phyloP scores from a whole-genome alignment of 2,888 invertebrate species.

The Protophormia terraenovae region DNA sequence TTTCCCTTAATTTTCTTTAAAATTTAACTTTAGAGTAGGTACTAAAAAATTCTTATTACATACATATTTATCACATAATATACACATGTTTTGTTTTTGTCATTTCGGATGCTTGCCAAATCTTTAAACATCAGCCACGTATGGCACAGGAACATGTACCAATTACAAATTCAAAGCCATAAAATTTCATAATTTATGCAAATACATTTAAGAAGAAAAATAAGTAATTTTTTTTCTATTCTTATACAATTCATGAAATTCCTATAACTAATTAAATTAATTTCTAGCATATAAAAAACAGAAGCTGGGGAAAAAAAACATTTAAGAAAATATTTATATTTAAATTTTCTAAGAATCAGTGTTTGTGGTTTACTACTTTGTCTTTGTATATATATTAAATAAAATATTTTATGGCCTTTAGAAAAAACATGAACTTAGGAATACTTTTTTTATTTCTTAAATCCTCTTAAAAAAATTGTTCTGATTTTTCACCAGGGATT shows the following conservation, averaged over 20 bases:
- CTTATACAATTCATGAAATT: constrained; percentile 10
- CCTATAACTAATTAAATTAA: constrained; percentile 25
- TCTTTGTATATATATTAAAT: background rate
- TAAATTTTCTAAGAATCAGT: constrained; percentile 7
- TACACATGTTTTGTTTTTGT: background rate
- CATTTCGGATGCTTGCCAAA: background rate
- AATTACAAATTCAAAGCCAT: constrained; percentile 29
- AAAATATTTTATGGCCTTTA: constrained; percentile 21
- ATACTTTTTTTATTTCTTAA: background rate
- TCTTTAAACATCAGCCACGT: background rate
- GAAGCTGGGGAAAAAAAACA: background rate
- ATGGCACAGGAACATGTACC: background rate
- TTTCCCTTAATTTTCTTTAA: too few relatives aligned
- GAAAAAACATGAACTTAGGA: background rate
- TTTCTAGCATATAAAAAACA: background rate
- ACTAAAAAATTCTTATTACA: too few relatives aligned
- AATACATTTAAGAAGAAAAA: constrained; percentile 3
- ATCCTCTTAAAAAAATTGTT: background rate
- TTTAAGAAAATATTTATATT: constrained; percentile 28
- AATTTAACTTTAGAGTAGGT: too few relatives aligned
- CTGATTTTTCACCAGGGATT: constrained; percentile 46
- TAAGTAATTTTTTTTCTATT: background rate
- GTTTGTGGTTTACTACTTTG: background rate
- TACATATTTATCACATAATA: background rate
- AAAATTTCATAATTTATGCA: constrained; percentile 37